Evolutionary conservation across 2,113 vertebrate genomes (phyloP), one percentile per base, ranked within the genome.

Genomic region (Crocuta crocuta): DNA sequence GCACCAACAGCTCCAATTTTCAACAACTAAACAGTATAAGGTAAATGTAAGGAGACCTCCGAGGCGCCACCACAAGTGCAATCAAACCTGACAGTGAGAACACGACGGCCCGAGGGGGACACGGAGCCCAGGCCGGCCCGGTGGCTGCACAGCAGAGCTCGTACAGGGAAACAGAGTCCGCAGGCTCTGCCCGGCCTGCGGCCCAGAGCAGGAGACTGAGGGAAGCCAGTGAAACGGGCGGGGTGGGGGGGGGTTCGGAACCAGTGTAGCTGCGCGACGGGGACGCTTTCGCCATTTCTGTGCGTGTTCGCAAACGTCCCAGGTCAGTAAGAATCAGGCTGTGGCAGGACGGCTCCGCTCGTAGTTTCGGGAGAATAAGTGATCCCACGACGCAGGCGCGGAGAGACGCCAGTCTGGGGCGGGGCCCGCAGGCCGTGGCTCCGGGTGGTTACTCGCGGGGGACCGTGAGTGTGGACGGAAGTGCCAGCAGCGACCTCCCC

Each of bases 401-500:
- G 35, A 80, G 16, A 39, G 43, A 35, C 16, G 66, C 23, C 13
- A 2, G 11, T 2, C 55, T 17, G 23, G 43, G 26, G n/a, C 23
- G 0, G 7, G 19, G 15, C 39, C 63, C 28, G 24, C n/a, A 21
- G 68, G n/a, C 33, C n/a, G 9, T 4, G 4, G 33, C 9, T 21
- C 70, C 35, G 23, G 68, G 70, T 16, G 5, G 4, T 55, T 12
- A 17, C 24, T 26, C 6, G 4, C 10, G 13, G 48, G 28, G 26
- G 61, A 33, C 19, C 2, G 0, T 45, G 8, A 24, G 0, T 0
- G 31, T 26, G 58, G n/a, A 48, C 2, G 0, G 10, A 65, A n/a
- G 43, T 13, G 88, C 65, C 58, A 66, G 73, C 58, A 1, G 5
- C 4, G 13, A 78, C 39, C 11, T 1, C 7, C 19, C 71, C 66